These are phyloP conservation scores for Bombus haemorrhoidalis DNA, from an alignment of 1,140 invertebrate species.

Conservation along the genomic window DNA sequence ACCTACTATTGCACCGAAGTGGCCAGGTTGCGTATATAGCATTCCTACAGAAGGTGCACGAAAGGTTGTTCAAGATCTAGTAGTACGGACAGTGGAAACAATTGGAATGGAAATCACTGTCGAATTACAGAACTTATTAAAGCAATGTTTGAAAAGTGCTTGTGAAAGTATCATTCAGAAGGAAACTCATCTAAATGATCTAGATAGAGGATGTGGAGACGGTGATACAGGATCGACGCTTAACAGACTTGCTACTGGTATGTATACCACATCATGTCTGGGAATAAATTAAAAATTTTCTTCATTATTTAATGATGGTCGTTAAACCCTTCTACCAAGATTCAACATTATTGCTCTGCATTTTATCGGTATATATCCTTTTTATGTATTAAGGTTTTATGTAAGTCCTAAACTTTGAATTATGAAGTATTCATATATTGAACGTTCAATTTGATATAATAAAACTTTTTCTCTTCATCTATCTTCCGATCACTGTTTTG, in stretches of 20 bases:
- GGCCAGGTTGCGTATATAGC: conserved; percentile 83
- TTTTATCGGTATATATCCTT: too few relatives aligned
- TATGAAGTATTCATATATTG: too few relatives aligned
- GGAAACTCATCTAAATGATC: conserved; percentile 86
- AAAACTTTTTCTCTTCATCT: too few relatives aligned
- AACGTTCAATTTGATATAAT: too few relatives aligned
- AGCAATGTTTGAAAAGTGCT: conserved; percentile 81
- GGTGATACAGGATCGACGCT: conserved; percentile 92
- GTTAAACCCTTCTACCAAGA: too few relatives aligned
- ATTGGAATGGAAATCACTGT: conserved; percentile 77
- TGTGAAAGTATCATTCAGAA: conserved; percentile 83
- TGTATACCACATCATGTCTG: neutral
- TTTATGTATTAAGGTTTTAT: too few relatives aligned
- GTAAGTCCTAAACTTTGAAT: too few relatives aligned
- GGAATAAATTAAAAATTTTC: too few relatives aligned
- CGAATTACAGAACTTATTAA: conserved; percentile 78
- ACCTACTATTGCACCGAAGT: conserved; percentile 84
- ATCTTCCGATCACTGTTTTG: too few relatives aligned
- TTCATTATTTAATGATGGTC: too few relatives aligned
- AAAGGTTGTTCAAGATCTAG: conserved; percentile 22
- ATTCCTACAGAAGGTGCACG: conserved; percentile 22
- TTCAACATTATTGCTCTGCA: too few relatives aligned
- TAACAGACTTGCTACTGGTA: conserved; percentile 83
- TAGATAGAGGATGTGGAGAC: conserved; percentile 91
- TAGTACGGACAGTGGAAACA: conserved; percentile 39